These are phyloP conservation scores for Frieseomelitta varia DNA, from an alignment of 1,140 invertebrate species.

Conservation along the genomic window DNA sequence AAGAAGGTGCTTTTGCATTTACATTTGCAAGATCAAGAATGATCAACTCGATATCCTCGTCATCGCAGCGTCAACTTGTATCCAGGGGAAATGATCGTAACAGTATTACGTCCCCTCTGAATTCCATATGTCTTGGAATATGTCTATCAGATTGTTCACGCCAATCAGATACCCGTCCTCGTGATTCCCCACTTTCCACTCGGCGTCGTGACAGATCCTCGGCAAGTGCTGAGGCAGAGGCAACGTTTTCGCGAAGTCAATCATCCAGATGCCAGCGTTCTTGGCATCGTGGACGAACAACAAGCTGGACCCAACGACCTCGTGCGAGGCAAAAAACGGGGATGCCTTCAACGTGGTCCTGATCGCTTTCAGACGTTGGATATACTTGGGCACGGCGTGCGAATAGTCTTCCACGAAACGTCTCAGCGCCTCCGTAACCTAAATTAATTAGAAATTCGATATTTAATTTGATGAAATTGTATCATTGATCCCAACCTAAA, in stretches of 20 bases:
- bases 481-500: background rate
- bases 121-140: slow-evolving; percentile 84
- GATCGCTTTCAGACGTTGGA: slow-evolving; percentile 92
- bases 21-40: background rate
- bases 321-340: slow-evolving; percentile 94
- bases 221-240: slow-evolving; percentile 88
- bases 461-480: no score
- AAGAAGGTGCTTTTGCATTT: no score
- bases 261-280: slow-evolving; percentile 96
- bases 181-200: slow-evolving; percentile 98
- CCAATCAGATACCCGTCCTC: slow-evolving; percentile 99
- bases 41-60: background rate
- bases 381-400: slow-evolving; percentile 90
- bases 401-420: slow-evolving; percentile 92
- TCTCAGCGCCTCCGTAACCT: slow-evolving; percentile 90
- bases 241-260: slow-evolving; percentile 98
- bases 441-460: slow-evolving; percentile 40
- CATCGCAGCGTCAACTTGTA: background rate
- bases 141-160: slow-evolving; percentile 95
- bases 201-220: slow-evolving; percentile 89
- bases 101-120: slow-evolving; percentile 18
- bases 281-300: slow-evolving; percentile 96
- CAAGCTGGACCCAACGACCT: slow-evolving; percentile 98
- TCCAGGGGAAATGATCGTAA: background rate
- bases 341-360: slow-evolving; percentile 91